Conservation (phyloP, 2,113 vertebrate species). For the Trematomus loennbergii region DNA sequence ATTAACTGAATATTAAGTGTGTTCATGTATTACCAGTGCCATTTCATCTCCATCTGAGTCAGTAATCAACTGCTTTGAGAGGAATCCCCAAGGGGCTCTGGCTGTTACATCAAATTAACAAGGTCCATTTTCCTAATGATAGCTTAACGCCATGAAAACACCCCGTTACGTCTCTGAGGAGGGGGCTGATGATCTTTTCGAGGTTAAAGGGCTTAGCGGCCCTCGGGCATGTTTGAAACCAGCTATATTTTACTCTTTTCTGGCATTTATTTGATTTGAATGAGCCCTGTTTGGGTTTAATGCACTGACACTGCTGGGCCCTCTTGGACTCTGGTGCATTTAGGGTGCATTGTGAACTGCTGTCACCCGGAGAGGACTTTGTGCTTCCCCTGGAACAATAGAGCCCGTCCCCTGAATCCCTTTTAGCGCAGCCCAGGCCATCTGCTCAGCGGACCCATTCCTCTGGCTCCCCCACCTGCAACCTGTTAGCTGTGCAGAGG, state of each 20-base stretch:
- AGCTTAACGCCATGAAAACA: conserved; percentile 64
- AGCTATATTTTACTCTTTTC: conserved; percentile 56
- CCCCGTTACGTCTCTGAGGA: conserved; percentile 35
- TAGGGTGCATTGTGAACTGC: conserved; percentile 61
- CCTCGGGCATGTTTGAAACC: conserved; percentile 9
- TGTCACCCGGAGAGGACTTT: conserved; percentile 59
- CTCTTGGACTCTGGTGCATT: conserved; percentile 53
- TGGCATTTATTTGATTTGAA: conserved; percentile 69
- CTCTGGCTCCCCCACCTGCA: conserved; percentile 75
- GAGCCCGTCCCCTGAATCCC: conserved; percentile 61
- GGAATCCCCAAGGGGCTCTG: conserved; percentile 22
- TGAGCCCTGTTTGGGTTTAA: conserved; percentile 52
- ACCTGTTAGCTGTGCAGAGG: conserved; percentile 76
- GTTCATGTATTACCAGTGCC: neutral
- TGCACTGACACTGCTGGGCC: conserved; percentile 22
- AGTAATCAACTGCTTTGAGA: conserved; percentile 39
- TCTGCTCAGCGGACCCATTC: conserved; percentile 77
- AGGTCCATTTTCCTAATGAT: conserved; percentile 73
- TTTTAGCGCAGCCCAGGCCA: conserved; percentile 70
- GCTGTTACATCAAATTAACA: conserved; percentile 59
- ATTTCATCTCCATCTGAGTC: conserved; percentile 43
- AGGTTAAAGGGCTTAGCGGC: conserved; percentile 48
- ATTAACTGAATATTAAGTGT: neutral
- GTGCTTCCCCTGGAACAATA: conserved; percentile 71
- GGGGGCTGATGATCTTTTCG: conserved; percentile 59